Evolutionary conservation across 2,888 invertebrate species (phyloP).

Genomic region (Serrognathus titanus): DNA sequence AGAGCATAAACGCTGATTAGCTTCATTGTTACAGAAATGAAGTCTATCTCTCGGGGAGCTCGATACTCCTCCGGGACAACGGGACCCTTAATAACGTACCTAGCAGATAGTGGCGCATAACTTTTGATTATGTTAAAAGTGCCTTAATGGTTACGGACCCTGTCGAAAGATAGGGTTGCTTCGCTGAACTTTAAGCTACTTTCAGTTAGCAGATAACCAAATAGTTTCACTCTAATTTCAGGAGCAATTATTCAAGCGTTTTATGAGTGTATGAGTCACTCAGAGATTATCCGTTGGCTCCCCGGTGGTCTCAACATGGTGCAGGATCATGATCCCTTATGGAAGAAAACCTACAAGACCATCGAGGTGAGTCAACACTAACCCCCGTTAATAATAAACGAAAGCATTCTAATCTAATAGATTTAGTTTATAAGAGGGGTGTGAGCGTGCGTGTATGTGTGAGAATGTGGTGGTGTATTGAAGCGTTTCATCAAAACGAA

Average conservation of each 20-base stretch:
- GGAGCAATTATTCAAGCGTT: too few relatives aligned
- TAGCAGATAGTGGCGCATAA: conserved; percentile 23
- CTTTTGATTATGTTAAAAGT: conserved; percentile 31
- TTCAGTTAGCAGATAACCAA: too few relatives aligned
- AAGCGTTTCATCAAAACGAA: too few relatives aligned
- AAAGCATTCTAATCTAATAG: conserved; percentile 34
- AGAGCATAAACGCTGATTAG: conserved; percentile 17
- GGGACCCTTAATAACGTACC: conserved; percentile 16
- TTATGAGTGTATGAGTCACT: conserved; percentile 18
- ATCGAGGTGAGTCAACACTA: conserved; percentile 34
- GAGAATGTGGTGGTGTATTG: neutral
- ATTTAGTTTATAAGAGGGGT: conserved; percentile 19
- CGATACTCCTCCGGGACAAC: conserved; percentile 15
- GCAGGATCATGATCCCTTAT: conserved; percentile 28
- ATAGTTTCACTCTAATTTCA: too few relatives aligned
- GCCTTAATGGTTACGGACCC: conserved; percentile 22
- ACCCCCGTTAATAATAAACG: conserved; percentile 33
- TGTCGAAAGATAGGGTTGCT: conserved; percentile 18
- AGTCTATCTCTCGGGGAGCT: conserved; percentile 15
- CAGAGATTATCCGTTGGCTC: conserved; percentile 21
- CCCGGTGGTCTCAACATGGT: conserved; percentile 29
- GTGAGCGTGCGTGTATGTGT: too few relatives aligned
- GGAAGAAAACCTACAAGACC: conserved; percentile 28
- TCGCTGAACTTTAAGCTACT: conserved; percentile 9
- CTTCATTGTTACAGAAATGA: conserved; percentile 18